phyloP scores from a whole-genome alignment of 2,888 invertebrate genomes.

The Leptinotarsa haldemani region DNA sequence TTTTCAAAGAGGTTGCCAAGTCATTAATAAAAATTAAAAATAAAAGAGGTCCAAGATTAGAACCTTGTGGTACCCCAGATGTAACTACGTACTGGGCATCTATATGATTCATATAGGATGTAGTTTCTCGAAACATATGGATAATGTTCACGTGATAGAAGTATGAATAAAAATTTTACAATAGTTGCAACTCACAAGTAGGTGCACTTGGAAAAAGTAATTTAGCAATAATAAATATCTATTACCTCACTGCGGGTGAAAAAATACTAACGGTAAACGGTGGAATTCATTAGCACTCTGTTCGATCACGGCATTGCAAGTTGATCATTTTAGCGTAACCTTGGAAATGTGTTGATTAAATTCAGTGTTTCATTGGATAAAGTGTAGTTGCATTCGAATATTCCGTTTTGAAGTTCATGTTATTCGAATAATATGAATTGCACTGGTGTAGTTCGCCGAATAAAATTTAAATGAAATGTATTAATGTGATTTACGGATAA shows the following conservation, averaged over 20 bases:
- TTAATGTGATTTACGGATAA: neutral
- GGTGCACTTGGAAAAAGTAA: constrained; percentile 1
- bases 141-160: constrained; percentile 14
- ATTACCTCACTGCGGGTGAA: constrained; percentile 12
- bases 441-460: neutral
- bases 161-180: neutral
- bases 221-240: constrained; percentile 17
- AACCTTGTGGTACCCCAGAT: no score
- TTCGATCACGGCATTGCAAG: constrained; percentile 13
- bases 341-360: constrained; percentile 10
- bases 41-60: no score
- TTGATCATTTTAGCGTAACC: constrained; percentile 14
- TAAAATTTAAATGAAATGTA: neutral
- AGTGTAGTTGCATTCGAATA: neutral
- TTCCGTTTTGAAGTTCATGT: neutral
- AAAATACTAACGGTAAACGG: constrained; percentile 23
- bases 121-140: neutral
- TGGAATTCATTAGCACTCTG: constrained; percentile 14
- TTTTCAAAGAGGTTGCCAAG: no score
- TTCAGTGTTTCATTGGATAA: neutral
- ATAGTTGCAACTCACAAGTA: neutral
- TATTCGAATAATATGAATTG: neutral
- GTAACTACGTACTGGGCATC: no score
- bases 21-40: no score
- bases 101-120: neutral